phyloP scores from a whole-genome alignment of 2,797 vertebrate genomes.

The Ptychobarbus kaznakovi region DNA sequence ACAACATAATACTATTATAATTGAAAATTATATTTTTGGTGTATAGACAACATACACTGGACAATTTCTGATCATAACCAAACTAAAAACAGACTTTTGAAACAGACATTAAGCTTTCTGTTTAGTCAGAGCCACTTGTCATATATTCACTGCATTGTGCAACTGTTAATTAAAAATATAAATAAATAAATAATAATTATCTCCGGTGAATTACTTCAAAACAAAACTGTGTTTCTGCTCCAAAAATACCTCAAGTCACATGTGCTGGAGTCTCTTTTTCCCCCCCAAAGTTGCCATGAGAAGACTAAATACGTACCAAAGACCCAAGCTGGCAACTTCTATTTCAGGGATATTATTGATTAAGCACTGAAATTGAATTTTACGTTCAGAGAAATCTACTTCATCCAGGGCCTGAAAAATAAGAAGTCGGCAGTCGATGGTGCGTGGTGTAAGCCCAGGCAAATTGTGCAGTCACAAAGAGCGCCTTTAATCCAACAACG shows the following conservation, averaged over 20 bases:
- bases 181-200: background rate
- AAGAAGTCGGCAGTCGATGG: constrained; percentile 48
- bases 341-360: constrained; percentile 63
- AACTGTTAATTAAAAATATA: constrained; percentile 13
- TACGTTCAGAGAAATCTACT: constrained; percentile 57
- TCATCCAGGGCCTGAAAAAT: constrained; percentile 56
- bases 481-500: constrained; percentile 31
- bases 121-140: background rate
- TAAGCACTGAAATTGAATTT: constrained; percentile 58
- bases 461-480: constrained; percentile 33
- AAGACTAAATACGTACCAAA: constrained; percentile 53
- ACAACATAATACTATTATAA: too few species aligned
- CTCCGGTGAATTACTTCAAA: background rate
- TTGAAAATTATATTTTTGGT: background rate
- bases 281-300: background rate
- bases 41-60: background rate
- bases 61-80: background rate
- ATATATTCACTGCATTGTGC: background rate
- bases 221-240: background rate
- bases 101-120: background rate
- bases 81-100: background rate
- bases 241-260: background rate
- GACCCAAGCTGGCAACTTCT: constrained; percentile 27
- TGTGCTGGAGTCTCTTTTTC: background rate
- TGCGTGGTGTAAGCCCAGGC: background rate